phyloP scores from a whole-genome alignment of 2,113 vertebrate species.

The Athene cunicularia region DNA sequence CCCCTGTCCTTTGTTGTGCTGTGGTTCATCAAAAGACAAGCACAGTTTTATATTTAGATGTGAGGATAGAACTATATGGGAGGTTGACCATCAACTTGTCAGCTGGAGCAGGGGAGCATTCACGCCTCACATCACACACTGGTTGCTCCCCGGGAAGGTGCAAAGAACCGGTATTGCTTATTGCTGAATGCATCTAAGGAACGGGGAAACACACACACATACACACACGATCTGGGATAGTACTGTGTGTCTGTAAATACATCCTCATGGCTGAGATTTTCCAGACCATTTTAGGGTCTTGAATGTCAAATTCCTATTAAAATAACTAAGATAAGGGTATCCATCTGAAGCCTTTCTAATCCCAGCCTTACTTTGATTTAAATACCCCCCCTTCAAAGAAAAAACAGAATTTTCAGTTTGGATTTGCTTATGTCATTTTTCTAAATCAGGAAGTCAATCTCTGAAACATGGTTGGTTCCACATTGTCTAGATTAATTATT shows the following conservation, averaged over 20 bases:
- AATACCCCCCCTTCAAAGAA: neutral
- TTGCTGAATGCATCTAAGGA: neutral
- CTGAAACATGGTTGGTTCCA: rapidly evolving
- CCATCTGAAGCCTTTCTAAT: neutral
- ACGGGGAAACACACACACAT: rapidly evolving
- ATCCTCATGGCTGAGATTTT: neutral
- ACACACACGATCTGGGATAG: neutral
- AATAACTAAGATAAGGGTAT: neutral
- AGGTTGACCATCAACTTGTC: neutral
- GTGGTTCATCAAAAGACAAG: neutral
- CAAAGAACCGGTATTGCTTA: neutral
- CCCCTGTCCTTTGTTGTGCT: neutral
- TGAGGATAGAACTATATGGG: neutral
- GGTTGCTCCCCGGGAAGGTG: neutral
- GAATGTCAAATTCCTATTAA: neutral
- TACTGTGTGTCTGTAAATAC: neutral
- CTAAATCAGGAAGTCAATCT: neutral
- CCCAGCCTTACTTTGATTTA: neutral
- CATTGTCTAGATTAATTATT: no score
- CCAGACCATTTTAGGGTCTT: neutral
- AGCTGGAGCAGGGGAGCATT: neutral
- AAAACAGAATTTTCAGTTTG: neutral
- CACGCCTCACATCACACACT: rapidly evolving
- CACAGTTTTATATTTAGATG: neutral
- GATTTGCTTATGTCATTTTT: neutral